Evolutionary conservation across 35 echinoderm and acorn worm genomes (phyloP), one percentile per base, ranked within the genome.

Genomic region (Patiria miniata): DNA sequence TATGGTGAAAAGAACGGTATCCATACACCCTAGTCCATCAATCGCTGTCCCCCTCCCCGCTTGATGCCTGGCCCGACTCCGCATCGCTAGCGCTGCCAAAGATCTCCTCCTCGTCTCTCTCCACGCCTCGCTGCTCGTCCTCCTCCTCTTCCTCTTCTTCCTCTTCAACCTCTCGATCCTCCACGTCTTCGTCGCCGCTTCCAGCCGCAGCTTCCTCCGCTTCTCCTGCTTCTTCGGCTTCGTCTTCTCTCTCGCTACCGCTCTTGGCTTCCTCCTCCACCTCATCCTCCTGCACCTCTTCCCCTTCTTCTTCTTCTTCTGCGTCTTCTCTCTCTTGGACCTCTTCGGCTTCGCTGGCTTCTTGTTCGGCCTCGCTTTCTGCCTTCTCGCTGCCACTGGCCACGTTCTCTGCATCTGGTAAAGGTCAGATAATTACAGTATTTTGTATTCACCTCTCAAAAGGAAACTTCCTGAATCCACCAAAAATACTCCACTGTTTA

Each of bases 31-130:
- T n/a, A 47, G 12, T 47, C 42, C 42, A 47, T 73, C 65, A 73
- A 9, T 73, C 65, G 34, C 65, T 73, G 14, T 60, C 57, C 28
- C 29, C 65, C 65, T 73, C 65, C 14, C 26, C 65, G 34, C 65
- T 73, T 7, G 65, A 73, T 73, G 65, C 65, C 26, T 73, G 65
- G 10, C 65, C 65, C 26, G 65, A 73, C 9, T 73, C 65, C 7
- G 26, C 86, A 89, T 89, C 90, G 50, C 85, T 91, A 61, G 51
- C 85, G 50, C 86, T 84, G 53, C 91, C 95, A 94, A 93, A 94
- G 77, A 93, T 94, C 68, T 94, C 91, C 53, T 91, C 88, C 60
- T 97, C 95, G 51, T 97, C 90, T 52, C 81, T 19, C 18, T 83
- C 85, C 58, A 83, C 82, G 60, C 94, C 83, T 82, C 88, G 52